These are phyloP conservation scores for Acipenser ruthenus DNA, from an alignment of 2,797 vertebrate species.

Conservation along the genomic window DNA sequence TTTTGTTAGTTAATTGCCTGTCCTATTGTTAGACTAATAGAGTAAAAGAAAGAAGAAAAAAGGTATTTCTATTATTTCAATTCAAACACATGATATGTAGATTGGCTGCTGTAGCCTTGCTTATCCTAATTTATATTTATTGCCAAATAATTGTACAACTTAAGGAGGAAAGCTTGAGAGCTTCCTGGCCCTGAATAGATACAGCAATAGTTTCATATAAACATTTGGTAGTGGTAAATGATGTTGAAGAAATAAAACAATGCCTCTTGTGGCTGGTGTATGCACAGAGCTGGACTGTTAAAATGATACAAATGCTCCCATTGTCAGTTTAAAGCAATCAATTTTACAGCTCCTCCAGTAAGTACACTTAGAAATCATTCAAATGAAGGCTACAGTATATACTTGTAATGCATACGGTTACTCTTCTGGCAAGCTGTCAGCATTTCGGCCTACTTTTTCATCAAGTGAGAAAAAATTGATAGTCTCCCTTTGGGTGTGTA, in stretches of 20 bases:
- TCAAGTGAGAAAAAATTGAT: slow-evolving; percentile 52
- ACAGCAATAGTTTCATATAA: not conserved
- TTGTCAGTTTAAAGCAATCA: not conserved
- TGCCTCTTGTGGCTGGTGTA: not conserved
- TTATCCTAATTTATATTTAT: too few species aligned
- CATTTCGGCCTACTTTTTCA: not conserved
- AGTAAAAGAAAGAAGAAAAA: too few species aligned
- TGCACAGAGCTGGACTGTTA: not conserved
- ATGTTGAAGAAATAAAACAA: not conserved
- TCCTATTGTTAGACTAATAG: too few species aligned
- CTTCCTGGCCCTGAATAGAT: too few species aligned
- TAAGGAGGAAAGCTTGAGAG: too few species aligned
- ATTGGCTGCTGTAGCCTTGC: too few species aligned
- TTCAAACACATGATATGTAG: not conserved
- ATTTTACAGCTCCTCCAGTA: not conserved
- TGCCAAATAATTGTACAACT: not conserved
- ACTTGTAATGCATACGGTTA: not conserved
- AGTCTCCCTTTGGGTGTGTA: slow-evolving; percentile 38
- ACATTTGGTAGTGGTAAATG: not conserved
- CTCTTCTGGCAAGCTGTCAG: not conserved
- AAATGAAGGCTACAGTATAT: not conserved
- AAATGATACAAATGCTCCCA: not conserved
- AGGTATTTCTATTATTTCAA: too few species aligned
- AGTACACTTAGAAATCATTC: not conserved
- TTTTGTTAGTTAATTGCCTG: too few species aligned